Percentiles rank a stretch among this genome's conserved stretches.
Conservation (phyloP, 2,797 vertebrate species). For the Sebastiscus albofasciatus region DNA sequence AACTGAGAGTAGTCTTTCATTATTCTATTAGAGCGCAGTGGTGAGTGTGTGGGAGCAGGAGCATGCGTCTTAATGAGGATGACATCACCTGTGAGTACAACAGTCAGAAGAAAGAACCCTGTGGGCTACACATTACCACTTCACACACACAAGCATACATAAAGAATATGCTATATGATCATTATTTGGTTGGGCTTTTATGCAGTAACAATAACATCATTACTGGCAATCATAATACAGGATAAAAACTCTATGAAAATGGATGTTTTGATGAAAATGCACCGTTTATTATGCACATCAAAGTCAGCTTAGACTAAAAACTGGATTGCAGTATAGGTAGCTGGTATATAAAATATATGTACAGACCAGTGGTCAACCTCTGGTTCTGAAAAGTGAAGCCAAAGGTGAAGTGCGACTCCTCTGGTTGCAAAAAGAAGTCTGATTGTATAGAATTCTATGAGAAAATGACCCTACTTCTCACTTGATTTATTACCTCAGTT, state of each 20-base stretch:
- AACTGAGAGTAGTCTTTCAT: conserved; percentile 24
- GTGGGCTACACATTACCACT: conserved; percentile 4
- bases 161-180: conserved; percentile 1
- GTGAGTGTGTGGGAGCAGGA: conserved; percentile 27
- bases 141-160: not conserved
- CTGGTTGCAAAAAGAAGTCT: no score
- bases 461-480: no score
- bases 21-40: conserved; percentile 18
- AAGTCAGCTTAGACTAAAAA: conserved; percentile 9
- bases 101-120: conserved; percentile 30
- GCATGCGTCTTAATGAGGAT: conserved; percentile 49
- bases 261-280: not conserved
- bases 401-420: no score
- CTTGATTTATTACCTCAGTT: no score
- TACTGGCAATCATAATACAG: not conserved
- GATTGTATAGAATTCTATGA: no score
- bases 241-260: not conserved
- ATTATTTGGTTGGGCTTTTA: not conserved
- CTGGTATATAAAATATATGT: not conserved
- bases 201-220: not conserved
- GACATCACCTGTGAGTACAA: conserved; percentile 54
- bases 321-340: not conserved
- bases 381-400: no score
- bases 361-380: no score
- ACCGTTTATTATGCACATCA: conserved; percentile 4